Conservation (phyloP, 1,140 invertebrate genomes). For the Pseudomyrmex dendroicus region DNA sequence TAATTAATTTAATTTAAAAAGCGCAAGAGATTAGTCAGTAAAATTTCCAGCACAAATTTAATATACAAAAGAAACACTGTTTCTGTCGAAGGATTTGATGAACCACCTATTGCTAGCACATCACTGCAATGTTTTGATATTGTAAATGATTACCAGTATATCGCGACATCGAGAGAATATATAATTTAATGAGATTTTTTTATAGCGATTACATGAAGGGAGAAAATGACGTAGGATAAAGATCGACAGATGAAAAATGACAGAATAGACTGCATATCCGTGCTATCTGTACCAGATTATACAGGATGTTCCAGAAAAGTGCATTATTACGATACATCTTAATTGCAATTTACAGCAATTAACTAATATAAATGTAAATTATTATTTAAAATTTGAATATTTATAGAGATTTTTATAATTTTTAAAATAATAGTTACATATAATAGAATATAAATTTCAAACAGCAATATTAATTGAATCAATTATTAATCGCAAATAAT, state of each 20-base stretch:
- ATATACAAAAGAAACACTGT: background rate
- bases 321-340: background rate
- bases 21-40: too few relatives aligned
- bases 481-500: background rate
- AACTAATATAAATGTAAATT: too few relatives aligned
- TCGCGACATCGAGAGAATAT: constrained; percentile 41
- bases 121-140: background rate
- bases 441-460: too few relatives aligned
- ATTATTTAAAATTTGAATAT: too few relatives aligned
- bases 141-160: background rate
- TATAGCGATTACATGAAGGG: constrained; percentile 25
- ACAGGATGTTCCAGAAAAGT: constrained; percentile 26
- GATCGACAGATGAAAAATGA: constrained; percentile 41
- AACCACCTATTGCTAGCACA: background rate
- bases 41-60: background rate
- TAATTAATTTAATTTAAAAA: too few relatives aligned
- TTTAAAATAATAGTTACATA: background rate
- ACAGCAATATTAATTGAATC: background rate
- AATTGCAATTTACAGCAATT: background rate
- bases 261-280: constrained; percentile 22
- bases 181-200: constrained; percentile 51
- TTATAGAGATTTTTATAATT: background rate
- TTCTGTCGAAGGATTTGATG: background rate
- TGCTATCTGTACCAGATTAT: constrained; percentile 5
- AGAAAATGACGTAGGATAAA: constrained; percentile 38